Percentiles rank a stretch among this genome's conserved stretches.
Conservation (phyloP, 1,140 invertebrate genomes). For the Helicoverpa armigera region DNA sequence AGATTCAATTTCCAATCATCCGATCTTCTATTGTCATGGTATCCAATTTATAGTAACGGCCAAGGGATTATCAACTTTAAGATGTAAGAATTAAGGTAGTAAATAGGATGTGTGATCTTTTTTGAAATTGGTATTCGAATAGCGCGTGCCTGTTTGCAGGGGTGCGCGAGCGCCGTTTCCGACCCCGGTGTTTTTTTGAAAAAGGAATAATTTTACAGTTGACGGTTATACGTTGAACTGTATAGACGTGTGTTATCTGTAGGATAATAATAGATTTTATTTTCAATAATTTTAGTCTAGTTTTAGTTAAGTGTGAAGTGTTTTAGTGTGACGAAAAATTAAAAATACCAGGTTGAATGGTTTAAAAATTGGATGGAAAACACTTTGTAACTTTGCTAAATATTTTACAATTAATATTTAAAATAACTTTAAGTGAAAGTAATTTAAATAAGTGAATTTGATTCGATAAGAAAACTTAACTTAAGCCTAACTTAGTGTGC, state of each 20-base stretch:
- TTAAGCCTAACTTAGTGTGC: neutral
- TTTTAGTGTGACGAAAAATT: neutral
- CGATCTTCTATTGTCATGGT: neutral
- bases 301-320: constrained; percentile 31
- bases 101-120: neutral
- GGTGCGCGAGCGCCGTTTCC: constrained; percentile 81
- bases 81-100: neutral
- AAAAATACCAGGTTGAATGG: constrained; percentile 29
- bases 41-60: neutral
- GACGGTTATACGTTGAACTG: constrained; percentile 67
- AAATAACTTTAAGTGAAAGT: constrained; percentile 4
- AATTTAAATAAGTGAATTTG: constrained; percentile 21
- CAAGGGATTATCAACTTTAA: constrained; percentile 3
- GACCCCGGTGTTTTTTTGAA: constrained; percentile 71
- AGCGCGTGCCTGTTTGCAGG: constrained; percentile 76
- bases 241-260: constrained; percentile 50
- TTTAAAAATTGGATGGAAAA: neutral
- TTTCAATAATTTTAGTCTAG: neutral
- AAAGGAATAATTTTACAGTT: constrained; percentile 70
- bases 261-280: neutral
- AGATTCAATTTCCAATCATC: neutral
- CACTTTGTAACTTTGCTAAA: neutral
- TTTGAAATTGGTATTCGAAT: constrained; percentile 32
- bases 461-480: neutral
- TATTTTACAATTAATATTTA: neutral